These are phyloP conservation scores for Leucophenga montana DNA, from an alignment of 2,888 invertebrate genomes.

Conservation along the genomic window DNA sequence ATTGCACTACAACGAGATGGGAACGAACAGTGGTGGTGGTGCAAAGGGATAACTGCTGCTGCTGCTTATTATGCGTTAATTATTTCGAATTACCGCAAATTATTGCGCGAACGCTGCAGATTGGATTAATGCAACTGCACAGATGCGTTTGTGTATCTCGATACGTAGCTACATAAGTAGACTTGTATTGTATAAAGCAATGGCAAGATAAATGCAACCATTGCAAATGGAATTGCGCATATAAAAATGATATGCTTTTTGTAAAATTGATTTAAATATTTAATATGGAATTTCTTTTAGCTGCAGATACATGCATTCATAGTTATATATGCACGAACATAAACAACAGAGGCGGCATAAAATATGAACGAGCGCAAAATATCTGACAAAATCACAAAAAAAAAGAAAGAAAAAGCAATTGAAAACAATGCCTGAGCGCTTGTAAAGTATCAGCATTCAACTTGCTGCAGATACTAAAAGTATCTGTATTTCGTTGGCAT, in stretches of 20 bases:
- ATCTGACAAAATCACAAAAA: too few species aligned
- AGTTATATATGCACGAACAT: neutral
- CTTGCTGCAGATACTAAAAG: neutral
- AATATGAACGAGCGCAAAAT: too few species aligned
- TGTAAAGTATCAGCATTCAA: slow-evolving; percentile 3
- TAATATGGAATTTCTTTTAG: slow-evolving; percentile 53
- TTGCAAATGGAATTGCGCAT: neutral
- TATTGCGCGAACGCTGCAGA: slow-evolving; percentile 2
- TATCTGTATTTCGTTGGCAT: neutral
- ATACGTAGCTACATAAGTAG: neutral
- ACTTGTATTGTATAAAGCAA: slow-evolving; percentile 11
- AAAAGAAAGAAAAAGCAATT: neutral
- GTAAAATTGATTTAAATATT: slow-evolving; percentile 60
- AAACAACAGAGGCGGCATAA: neutral
- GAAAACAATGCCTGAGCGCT: slow-evolving; percentile 14
- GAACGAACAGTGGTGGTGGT: too few species aligned
- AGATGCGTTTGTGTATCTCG: neutral
- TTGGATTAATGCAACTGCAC: neutral
- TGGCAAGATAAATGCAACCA: neutral
- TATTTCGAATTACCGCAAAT: slow-evolving; percentile 30
- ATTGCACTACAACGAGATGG: too few species aligned
- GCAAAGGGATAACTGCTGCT: neutral
- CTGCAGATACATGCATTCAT: neutral
- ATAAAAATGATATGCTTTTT: neutral
- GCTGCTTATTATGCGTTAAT: slow-evolving; percentile 24